Evolutionary conservation across 2,113 vertebrate genomes (phyloP).

Genomic region (Hypomesus transpacificus): DNA sequence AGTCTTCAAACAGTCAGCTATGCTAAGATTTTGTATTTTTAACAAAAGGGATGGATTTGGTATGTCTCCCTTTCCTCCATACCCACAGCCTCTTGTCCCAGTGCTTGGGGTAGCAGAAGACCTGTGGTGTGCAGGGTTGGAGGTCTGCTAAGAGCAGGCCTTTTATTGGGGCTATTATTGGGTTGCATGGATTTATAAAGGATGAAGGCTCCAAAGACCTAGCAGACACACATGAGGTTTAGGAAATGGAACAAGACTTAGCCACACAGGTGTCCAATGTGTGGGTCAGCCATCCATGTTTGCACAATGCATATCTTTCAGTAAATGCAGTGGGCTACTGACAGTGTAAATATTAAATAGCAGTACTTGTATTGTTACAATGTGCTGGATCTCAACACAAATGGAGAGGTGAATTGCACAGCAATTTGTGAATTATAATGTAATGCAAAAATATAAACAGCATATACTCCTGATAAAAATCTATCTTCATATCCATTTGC

Average conservation of each 20-base stretch:
- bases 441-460: no score
- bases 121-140: not conserved
- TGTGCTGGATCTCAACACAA: no score
- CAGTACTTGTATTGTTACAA: no score
- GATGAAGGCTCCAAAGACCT: conserved; percentile 26
- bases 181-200: conserved; percentile 19
- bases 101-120: not conserved
- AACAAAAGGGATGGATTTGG: no score
- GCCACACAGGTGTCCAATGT: conserved; percentile 1
- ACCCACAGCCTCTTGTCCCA: not conserved
- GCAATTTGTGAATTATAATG: no score
- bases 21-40: no score
- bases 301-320: not conserved
- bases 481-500: not conserved
- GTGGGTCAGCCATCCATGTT: not conserved
- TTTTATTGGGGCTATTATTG: not conserved
- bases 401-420: no score
- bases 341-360: not conserved
- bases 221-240: not conserved
- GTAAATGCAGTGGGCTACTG: not conserved
- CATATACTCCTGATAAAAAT: no score
- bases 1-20: no score
- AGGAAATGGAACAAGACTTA: conserved; percentile 5
- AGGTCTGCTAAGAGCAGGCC: not conserved
- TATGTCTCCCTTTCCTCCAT: no score